A percentile compares a stretch with the other conserved stretches of the same genome.
These are phyloP conservation scores for Platysternon megacephalum DNA, from an alignment of 2,113 vertebrate species.

Conservation along the genomic window DNA sequence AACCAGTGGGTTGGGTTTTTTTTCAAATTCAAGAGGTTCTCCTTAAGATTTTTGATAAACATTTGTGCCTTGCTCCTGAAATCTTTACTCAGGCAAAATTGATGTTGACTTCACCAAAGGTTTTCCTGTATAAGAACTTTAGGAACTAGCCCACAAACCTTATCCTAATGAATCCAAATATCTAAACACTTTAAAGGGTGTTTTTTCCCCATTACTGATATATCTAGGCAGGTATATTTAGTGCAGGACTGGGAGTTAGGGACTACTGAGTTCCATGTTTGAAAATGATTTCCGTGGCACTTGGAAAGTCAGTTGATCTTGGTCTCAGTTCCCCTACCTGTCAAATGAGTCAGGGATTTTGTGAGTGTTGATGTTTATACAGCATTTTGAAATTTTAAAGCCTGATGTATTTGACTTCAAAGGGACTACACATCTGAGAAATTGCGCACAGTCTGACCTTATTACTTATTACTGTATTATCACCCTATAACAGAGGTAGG, in stretches of 20 bases:
- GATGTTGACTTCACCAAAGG: no score
- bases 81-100: not conserved
- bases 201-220: not conserved
- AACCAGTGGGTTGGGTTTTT: not conserved
- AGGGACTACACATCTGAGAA: not conserved
- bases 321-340: not conserved
- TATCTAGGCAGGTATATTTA: not conserved
- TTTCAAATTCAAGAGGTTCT: rapidly evolving
- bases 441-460: not conserved
- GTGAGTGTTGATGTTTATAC: not conserved
- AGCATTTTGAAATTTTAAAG: not conserved
- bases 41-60: not conserved
- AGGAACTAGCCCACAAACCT: rapidly evolving
- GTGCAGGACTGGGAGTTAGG: not conserved
- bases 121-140: not conserved
- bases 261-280: not conserved
- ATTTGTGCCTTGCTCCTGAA: no score
- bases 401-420: not conserved
- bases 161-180: no score
- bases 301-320: not conserved
- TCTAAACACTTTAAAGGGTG: no score
- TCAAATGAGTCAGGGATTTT: not conserved
- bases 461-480: not conserved
- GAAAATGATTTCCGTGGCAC: not conserved
- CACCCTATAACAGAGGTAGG: rapidly evolving